Percentiles rank a stretch among this genome's conserved stretches.
Evolutionary conservation across 1,140 invertebrate species (phyloP).

Genomic region (Lucilia cuprina): DNA sequence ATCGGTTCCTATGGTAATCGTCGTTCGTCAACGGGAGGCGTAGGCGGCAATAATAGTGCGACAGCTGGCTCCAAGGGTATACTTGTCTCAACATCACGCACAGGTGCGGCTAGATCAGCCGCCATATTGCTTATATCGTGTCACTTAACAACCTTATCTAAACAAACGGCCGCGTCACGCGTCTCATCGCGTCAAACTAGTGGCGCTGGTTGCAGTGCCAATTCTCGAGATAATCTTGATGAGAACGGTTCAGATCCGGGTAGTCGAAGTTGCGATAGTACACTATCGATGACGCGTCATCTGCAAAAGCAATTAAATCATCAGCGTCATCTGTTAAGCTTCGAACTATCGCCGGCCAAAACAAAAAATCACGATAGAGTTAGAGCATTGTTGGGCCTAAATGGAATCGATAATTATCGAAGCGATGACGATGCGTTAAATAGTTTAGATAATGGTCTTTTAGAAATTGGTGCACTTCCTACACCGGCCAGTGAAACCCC

Average conservation of each 20-base stretch:
- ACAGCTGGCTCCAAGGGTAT: constrained; percentile 65
- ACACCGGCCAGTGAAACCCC: constrained; percentile 62
- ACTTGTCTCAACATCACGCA: constrained; percentile 76
- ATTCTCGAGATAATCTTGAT: constrained; percentile 59
- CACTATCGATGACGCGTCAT: constrained; percentile 59
- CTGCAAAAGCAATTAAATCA: constrained; percentile 62
- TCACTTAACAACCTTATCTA: constrained; percentile 70
- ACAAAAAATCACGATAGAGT: constrained; percentile 62
- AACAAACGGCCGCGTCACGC: constrained; percentile 56
- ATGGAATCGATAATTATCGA: constrained; percentile 59
- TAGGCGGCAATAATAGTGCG: constrained; percentile 40
- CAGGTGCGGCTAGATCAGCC: constrained; percentile 86
- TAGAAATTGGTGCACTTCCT: constrained; percentile 62
- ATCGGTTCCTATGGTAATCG: constrained; percentile 69
- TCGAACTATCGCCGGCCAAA: constrained; percentile 59
- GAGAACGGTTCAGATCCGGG: constrained; percentile 42
- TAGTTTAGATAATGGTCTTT: constrained; percentile 55
- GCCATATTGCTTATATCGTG: constrained; percentile 91
- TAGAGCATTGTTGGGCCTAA: constrained; percentile 61
- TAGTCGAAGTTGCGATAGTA: constrained; percentile 60
- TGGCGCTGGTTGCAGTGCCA: constrained; percentile 59
- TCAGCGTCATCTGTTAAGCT: constrained; percentile 60
- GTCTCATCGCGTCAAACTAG: constrained; percentile 58
- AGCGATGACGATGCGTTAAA: constrained; percentile 51
- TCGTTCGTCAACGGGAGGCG: constrained; percentile 67